These are phyloP conservation scores for Cirrhinus molitorella DNA, from an alignment of 2,797 vertebrate genomes.

Conservation along the genomic window DNA sequence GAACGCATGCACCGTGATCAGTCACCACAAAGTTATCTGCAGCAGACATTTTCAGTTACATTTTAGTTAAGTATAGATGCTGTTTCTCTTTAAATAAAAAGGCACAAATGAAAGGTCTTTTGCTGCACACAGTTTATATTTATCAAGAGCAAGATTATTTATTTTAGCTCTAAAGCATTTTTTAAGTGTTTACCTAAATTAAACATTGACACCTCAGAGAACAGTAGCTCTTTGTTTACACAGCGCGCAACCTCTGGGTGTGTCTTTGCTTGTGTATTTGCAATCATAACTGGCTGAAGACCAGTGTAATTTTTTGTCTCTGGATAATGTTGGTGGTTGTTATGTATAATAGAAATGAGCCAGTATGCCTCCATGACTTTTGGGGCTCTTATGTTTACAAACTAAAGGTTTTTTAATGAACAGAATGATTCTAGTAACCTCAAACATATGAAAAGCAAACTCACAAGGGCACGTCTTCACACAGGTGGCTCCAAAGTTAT, in stretches of 20 bases:
- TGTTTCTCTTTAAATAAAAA: background rate
- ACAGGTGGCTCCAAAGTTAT: slow-evolving; percentile 90
- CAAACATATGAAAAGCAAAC: background rate
- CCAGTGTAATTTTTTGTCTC: background rate
- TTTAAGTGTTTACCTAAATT: background rate
- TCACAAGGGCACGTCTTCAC: slow-evolving; percentile 81
- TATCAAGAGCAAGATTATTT: background rate
- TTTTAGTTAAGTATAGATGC: background rate
- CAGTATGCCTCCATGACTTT: background rate
- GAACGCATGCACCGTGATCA: slow-evolving; percentile 87
- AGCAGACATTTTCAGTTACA: background rate
- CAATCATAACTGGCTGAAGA: background rate
- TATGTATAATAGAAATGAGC: background rate
- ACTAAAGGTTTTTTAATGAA: background rate
- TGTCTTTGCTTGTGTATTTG: slow-evolving; percentile 25
- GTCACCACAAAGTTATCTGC: slow-evolving; percentile 94
- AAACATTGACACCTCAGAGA: background rate
- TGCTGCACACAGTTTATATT: background rate
- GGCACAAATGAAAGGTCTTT: background rate
- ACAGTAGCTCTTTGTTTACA: slow-evolving; percentile 27
- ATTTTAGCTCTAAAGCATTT: background rate
- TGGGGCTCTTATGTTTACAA: background rate
- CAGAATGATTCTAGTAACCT: background rate
- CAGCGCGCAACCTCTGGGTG: background rate
- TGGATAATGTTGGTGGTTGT: background rate